Evolutionary conservation across 1,140 invertebrate genomes (phyloP).

Genomic region (Euschistus heros): DNA sequence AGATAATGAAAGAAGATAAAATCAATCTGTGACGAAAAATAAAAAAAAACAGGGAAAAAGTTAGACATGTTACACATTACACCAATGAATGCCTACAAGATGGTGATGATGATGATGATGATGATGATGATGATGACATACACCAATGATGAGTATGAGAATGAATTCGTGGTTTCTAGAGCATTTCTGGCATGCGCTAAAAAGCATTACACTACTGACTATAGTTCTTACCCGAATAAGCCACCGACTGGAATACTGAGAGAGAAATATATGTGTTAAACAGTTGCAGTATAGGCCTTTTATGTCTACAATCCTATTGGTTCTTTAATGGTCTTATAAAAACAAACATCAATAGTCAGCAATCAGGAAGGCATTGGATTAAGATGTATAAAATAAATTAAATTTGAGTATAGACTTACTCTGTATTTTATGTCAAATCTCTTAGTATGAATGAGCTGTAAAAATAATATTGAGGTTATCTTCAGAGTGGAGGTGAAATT

Average conservation of each 20-base stretch:
- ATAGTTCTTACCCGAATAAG: conserved; percentile 73
- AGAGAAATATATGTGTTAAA: conserved; percentile 22
- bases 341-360: background rate
- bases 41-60: no score
- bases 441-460: no score
- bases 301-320: background rate
- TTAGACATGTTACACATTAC: no score
- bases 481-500: no score
- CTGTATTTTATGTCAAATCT: no score
- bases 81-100: background rate
- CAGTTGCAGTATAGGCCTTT: conserved; percentile 8
- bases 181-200: conserved; percentile 5
- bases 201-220: conserved; percentile 21
- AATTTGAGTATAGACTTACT: no score
- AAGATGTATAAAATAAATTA: no score
- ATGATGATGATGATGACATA: background rate
- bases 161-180: background rate
- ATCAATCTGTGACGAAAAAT: no score
- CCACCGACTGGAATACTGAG: conserved; percentile 83
- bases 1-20: no score
- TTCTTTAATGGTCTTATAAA: background rate
- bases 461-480: no score
- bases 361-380: no score
- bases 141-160: background rate
- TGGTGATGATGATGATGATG: conserved; percentile 2